A percentile compares a stretch with the other conserved stretches of the same genome.
phyloP scores from a whole-genome alignment of 35 echinoderm and acorn worm genomes.

The Lytechinus pictus region DNA sequence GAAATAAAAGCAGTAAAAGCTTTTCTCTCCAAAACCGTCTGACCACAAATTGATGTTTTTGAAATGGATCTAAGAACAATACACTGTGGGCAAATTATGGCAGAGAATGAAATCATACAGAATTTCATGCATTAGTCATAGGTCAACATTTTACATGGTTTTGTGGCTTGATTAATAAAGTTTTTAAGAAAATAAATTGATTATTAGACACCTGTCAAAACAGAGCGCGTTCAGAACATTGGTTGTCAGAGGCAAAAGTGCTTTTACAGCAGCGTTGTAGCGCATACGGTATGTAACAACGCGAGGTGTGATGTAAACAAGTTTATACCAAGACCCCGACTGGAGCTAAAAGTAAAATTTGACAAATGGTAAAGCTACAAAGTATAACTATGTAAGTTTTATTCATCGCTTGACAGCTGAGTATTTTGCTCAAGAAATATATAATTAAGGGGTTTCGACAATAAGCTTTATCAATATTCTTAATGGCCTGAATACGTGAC shows the following conservation, averaged over 20 bases:
- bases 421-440: too few species aligned
- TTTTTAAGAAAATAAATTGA: background rate
- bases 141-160: background rate
- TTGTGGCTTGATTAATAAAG: background rate
- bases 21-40: background rate
- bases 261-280: background rate
- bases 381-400: too few species aligned
- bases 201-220: background rate
- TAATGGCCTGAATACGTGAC: too few species aligned
- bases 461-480: too few species aligned
- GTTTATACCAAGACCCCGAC: too few species aligned
- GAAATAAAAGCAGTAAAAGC: background rate
- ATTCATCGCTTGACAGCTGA: too few species aligned
- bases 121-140: background rate
- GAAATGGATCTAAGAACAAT: constrained; percentile 12
- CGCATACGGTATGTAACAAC: background rate
- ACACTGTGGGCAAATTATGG: background rate
- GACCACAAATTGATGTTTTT: constrained; percentile 12
- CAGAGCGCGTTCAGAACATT: background rate
- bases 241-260: background rate
- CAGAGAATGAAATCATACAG: background rate
- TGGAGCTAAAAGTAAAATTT: too few species aligned
- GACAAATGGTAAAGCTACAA: too few species aligned
- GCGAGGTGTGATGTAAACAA: too few species aligned
- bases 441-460: too few species aligned